Base-by-base conservation (phyloP, 2,113 vertebrate genomes). In the pig (Sus scrofa) region DNA sequence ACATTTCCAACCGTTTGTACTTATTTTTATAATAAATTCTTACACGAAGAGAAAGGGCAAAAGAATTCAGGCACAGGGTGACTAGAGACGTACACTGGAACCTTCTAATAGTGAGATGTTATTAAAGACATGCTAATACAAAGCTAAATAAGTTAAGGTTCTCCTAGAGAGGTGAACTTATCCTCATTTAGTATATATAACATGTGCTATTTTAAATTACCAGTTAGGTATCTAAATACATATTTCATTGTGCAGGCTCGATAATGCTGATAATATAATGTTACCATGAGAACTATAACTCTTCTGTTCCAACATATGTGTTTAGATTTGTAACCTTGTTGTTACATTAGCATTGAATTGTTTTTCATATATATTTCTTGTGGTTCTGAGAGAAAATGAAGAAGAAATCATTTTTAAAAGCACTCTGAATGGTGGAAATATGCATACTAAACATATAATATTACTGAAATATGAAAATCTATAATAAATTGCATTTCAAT, bases 321-420 rank as follows among this genome's bases (percentile, higher is more conserved):
- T 94, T 95, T 87, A 94, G 70, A 98, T 96, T 98, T 97, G 78
- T 85, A 94, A 96, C 75, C 73, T 96, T 95, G 24, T 91, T 97
- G 79, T 79, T 96, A 89, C 16, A 93, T 93, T 96, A 96, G 19
- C 62, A 67, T 24, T 75, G 60, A 58, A 37, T 91, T 95, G 4
- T 65, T 91, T 92, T 93, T 89, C 70, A 67, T 44, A 85, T 56
- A 32, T 74, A 87, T 95, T 91, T 89, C 73, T 78, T 79, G 10
- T 50, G 65, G 19, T 77, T 81, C 30, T 81, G 22, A 90, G 95
- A 78, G 27, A 93, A 92, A 94, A 12, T 71, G 32, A 39, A 50
- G 26, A 60, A 85, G 86, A 86, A 68, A 22, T 27, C 26, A 34
- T 86, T 89, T 86, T 27, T 65, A 54, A 93, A 91, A 62, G 10